These are phyloP conservation scores for Hymenochirus boettgeri DNA, from an alignment of 2,113 vertebrate species.

Conservation along the genomic window DNA sequence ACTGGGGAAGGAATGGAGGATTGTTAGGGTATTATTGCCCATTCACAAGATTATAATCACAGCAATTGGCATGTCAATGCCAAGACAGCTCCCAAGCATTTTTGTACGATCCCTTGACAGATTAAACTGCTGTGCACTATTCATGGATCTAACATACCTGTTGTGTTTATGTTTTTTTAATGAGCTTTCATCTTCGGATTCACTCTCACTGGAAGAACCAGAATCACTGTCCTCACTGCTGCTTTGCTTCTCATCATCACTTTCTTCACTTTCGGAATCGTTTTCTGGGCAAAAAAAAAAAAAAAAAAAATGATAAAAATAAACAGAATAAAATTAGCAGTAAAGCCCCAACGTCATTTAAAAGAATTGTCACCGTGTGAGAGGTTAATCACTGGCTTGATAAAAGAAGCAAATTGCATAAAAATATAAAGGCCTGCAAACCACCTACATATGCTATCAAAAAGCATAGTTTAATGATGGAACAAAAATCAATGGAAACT, in stretches of 20 bases:
- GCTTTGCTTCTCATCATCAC: slow-evolving; percentile 58
- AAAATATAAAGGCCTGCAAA: background rate
- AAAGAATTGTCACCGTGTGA: background rate
- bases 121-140: too few relatives aligned
- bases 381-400: background rate
- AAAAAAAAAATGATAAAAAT: too few relatives aligned
- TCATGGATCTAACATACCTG: too few relatives aligned
- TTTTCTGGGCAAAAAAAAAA: slow-evolving; percentile 52
- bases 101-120: too few relatives aligned
- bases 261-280: slow-evolving; percentile 64
- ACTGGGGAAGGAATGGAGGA: too few relatives aligned
- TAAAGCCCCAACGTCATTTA: background rate
- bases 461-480: slow-evolving; percentile 1
- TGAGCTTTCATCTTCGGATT: slow-evolving; percentile 58
- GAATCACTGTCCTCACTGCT: slow-evolving; percentile 56
- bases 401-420: slow-evolving; percentile 12
- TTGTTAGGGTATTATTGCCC: too few relatives aligned
- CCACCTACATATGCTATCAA: slow-evolving; percentile 8
- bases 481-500: slow-evolving; percentile 14
- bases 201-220: slow-evolving; percentile 64
- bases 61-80: too few relatives aligned
- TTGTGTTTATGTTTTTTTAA: slow-evolving; percentile 48
- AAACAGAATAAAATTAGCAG: too few relatives aligned
- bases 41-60: too few relatives aligned
- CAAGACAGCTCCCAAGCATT: too few relatives aligned